phyloP scores from a whole-genome alignment of 2,113 vertebrate genomes.

The Burhinus bistriatus region DNA sequence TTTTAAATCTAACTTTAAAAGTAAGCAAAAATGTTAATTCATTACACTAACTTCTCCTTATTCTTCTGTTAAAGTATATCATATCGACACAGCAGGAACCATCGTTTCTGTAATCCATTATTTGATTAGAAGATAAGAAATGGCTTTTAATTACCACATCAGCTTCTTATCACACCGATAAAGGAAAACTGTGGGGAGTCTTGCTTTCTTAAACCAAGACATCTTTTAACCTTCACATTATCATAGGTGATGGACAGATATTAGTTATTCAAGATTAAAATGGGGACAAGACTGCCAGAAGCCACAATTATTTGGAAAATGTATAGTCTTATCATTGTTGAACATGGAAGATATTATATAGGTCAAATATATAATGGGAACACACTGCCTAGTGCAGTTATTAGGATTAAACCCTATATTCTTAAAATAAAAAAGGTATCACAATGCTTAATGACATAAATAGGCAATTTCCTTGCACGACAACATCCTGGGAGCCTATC shows the following conservation, averaged over 20 bases:
- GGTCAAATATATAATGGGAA: background rate
- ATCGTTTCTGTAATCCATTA: background rate
- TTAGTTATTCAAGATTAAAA: background rate
- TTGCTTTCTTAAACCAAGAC: background rate
- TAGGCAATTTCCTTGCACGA: background rate
- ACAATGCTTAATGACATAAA: background rate
- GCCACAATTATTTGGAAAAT: background rate
- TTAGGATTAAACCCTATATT: background rate
- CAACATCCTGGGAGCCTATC: background rate
- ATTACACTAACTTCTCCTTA: background rate
- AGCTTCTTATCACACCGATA: background rate
- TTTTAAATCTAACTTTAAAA: background rate
- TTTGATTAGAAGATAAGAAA: background rate
- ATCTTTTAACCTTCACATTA: background rate
- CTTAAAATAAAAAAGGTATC: background rate
- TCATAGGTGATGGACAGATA: background rate
- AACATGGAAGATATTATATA: fast-evolving
- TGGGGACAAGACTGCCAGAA: background rate
- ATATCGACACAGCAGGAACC: background rate
- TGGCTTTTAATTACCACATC: constrained; percentile 12
- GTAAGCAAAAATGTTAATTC: background rate
- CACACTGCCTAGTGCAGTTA: background rate
- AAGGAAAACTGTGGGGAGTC: background rate
- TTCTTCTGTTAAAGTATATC: background rate
- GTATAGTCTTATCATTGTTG: background rate